Evolutionary conservation across 2,113 vertebrate species (phyloP).

Genomic region (Sphyrna mokarran): DNA sequence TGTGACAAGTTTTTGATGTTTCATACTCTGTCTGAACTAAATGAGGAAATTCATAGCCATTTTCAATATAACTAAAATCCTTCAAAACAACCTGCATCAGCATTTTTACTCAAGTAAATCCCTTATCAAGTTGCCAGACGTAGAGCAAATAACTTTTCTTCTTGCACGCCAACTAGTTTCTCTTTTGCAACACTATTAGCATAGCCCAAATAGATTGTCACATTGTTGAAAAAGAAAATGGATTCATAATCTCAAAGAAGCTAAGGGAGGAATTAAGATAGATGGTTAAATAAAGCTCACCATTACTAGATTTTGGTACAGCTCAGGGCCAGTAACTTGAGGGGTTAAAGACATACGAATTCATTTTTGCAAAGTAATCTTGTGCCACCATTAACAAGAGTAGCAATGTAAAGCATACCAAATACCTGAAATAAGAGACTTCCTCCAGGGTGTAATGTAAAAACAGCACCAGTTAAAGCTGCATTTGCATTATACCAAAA

Average conservation of each 20-base stretch:
- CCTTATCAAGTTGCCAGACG: neutral
- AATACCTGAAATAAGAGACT: neutral
- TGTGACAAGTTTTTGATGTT: neutral
- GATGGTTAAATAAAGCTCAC: neutral
- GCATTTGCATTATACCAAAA: neutral
- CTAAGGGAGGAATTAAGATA: neutral
- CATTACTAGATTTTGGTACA: neutral
- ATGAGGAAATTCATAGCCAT: neutral
- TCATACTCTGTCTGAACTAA: neutral
- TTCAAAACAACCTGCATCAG: neutral
- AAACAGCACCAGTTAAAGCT: neutral
- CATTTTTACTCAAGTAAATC: neutral
- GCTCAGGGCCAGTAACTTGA: neutral
- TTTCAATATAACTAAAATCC: constrained; percentile 12
- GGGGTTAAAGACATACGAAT: neutral
- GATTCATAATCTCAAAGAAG: neutral
- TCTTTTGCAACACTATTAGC: neutral
- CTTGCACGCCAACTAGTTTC: neutral
- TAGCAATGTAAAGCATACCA: neutral
- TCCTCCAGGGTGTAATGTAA: neutral
- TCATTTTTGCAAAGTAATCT: neutral
- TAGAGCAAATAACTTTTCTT: neutral
- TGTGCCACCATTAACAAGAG: neutral
- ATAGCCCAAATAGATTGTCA: neutral
- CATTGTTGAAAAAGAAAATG: neutral